Evolutionary conservation across 2,797 vertebrate genomes (phyloP).

Genomic region (Mionectes olivaceus): DNA sequence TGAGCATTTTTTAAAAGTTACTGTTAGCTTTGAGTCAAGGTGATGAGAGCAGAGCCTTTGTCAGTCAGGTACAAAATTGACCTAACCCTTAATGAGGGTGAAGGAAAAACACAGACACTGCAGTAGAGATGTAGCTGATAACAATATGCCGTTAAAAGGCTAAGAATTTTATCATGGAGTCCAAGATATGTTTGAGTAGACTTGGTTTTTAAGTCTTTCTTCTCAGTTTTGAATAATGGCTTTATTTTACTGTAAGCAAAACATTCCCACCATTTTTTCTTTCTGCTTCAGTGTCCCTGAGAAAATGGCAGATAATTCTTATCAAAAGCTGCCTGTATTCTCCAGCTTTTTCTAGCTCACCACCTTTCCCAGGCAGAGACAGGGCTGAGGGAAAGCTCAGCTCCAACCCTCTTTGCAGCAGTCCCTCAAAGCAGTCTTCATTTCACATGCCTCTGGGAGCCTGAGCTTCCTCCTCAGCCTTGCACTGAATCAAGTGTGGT

Average conservation of each 20-base stretch:
- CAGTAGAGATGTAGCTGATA: neutral
- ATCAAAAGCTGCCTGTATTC: neutral
- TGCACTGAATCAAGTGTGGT: neutral
- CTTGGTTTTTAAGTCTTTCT: neutral
- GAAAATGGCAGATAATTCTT: neutral
- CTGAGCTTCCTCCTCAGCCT: conserved; percentile 2
- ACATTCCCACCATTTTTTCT: neutral
- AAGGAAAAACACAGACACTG: neutral
- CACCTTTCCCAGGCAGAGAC: neutral
- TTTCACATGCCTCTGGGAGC: conserved; percentile 32
- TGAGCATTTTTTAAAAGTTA: conserved; percentile 42
- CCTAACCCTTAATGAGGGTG: neutral
- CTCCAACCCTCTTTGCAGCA: neutral
- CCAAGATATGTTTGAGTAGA: neutral
- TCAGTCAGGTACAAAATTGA: conserved; percentile 16
- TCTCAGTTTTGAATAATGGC: neutral
- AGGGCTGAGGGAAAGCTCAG: neutral
- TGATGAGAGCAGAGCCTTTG: conserved; percentile 4
- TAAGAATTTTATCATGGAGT: neutral
- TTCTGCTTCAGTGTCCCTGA: neutral
- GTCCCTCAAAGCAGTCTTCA: neutral
- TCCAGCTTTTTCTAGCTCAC: neutral
- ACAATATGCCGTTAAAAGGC: neutral
- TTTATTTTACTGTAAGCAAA: conserved; percentile 15
- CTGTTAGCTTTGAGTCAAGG: conserved; percentile 30